Evolutionary conservation across 2,113 vertebrate species (phyloP).

Genomic region (Cyrtonyx montezumae): DNA sequence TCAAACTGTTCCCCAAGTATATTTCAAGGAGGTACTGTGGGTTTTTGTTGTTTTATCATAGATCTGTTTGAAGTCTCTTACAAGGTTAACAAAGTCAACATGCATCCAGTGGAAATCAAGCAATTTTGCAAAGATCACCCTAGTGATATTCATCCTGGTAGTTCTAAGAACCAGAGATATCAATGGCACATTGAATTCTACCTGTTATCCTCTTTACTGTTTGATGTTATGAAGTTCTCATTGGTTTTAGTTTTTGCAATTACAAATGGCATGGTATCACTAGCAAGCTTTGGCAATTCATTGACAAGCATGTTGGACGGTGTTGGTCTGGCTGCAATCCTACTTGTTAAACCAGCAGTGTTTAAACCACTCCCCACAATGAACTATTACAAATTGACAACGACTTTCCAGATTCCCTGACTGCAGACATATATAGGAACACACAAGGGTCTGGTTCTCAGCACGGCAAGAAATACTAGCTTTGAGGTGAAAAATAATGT

Average conservation of each 20-base stretch:
- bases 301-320: neutral
- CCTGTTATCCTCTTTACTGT: neutral
- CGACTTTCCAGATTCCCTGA: neutral
- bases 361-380: fast-evolving
- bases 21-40: neutral
- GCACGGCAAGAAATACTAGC: neutral
- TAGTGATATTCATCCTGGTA: neutral
- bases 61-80: neutral
- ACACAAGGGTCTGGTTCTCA: neutral
- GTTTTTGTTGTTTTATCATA: neutral
- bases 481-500: slow-evolving; percentile 38
- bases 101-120: neutral
- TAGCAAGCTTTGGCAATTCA: neutral
- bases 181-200: neutral
- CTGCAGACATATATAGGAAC: neutral
- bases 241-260: neutral
- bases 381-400: neutral
- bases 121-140: neutral
- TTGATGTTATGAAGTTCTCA: neutral
- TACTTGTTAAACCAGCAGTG: neutral
- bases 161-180: neutral
- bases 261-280: neutral
- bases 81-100: neutral
- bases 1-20: neutral
- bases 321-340: neutral